These are phyloP conservation scores for Styela plicata DNA, from an alignment of 23 tunicate genomes.

Conservation along the genomic window DNA sequence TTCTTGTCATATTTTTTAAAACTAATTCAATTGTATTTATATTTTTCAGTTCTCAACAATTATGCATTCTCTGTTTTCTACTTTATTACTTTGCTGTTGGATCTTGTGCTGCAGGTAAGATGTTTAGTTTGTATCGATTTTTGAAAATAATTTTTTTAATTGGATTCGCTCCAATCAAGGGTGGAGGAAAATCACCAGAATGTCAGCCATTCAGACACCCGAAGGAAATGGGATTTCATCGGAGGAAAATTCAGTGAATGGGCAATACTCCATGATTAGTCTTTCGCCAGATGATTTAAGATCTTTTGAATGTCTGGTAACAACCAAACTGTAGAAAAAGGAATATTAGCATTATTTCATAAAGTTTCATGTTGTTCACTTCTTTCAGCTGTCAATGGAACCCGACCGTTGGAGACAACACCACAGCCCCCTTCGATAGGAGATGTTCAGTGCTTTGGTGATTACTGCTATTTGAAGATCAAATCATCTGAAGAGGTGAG, in stretches of 20 bases:
- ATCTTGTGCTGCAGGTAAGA: background rate
- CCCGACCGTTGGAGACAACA: background rate
- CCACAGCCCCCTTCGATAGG: background rate
- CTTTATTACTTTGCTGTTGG: constrained; percentile 2
- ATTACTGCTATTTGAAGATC: constrained; percentile 9
- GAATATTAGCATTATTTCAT: too few relatives aligned
- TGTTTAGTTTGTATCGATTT: background rate
- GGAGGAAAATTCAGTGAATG: too few relatives aligned
- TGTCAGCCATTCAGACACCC: too few relatives aligned
- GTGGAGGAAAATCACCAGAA: too few relatives aligned
- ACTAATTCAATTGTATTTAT: background rate
- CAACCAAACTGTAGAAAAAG: too few relatives aligned
- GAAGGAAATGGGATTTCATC: too few relatives aligned
- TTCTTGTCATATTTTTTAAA: background rate
- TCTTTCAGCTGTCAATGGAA: background rate
- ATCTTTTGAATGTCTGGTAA: too few relatives aligned
- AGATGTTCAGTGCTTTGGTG: background rate
- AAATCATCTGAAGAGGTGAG: background rate
- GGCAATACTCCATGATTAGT: too few relatives aligned
- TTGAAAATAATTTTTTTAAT: background rate
- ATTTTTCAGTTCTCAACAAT: constrained; percentile 18
- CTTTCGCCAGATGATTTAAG: too few relatives aligned
- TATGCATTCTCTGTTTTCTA: constrained; percentile 9
- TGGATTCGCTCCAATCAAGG: too few relatives aligned
- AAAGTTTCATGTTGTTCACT: too few relatives aligned